Base-by-base conservation (phyloP, 2,888 invertebrate species). In the Aspidiotus rigidus region DNA sequence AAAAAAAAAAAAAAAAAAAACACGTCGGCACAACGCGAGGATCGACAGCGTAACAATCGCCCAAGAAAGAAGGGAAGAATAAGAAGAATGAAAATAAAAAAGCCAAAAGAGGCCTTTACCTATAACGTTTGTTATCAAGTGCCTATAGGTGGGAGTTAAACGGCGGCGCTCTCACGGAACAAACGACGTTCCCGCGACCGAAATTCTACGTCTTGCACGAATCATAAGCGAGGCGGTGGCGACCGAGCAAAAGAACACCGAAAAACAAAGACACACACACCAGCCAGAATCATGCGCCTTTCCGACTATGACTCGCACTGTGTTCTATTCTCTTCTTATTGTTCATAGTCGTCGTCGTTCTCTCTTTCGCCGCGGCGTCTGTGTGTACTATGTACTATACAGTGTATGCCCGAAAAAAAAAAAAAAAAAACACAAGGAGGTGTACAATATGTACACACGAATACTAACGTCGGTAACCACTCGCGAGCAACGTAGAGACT, bases 131-230 rank as follows among this genome's bases (percentile, higher is more conserved):
- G 49, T 66, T 59, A 57, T 59, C 59, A 66, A 66, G 59, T 57
- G 57, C 49, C 59, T 57, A 28, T 28, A 49, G 59, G 57, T 57
- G 66, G 66, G 57, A 59, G 66, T 57, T 66, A 49, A 57, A 57
- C 66, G 44, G 66, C 57, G 44, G 66, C 57, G 59, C 66, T 42
- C 66, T 49, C 64, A 54, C 64, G 64, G 64, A 64, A 64, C 64
- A 66, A 59, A 59, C 59, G 57, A 57, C 59, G 66, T 28, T 28
- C 28, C 66, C 66, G 59, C 66, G 59, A 66, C 66, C 66, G 57
- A 66, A 55, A 66, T 66, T 66, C 66, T 66, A 59, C 59, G 66
- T 66, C 66, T 66, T 57, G 66, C 57, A 66, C 66, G 66, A 66
- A 66, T 66, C 66, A 49, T 64, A 64, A 64, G 64, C 64, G 40